Evolutionary conservation across 1,140 invertebrate genomes (phyloP).

Genomic region (Nephila pilipes): DNA sequence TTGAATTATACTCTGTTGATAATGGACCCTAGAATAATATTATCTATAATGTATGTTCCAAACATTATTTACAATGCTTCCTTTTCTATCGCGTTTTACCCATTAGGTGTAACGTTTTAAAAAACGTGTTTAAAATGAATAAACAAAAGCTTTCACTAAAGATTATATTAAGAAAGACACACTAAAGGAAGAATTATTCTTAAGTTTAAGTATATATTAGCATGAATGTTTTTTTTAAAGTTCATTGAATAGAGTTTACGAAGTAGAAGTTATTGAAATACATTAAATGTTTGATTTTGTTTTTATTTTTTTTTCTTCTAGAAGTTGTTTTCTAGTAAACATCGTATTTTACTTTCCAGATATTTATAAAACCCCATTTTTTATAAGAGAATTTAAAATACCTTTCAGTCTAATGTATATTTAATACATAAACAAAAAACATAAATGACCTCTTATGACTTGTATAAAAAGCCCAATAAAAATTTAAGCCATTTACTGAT

Average conservation of each 20-base stretch:
- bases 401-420: too few species aligned
- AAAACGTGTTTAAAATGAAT: background rate
- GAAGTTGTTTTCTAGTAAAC: too few species aligned
- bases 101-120: background rate
- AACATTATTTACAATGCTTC: background rate
- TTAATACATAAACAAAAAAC: too few species aligned
- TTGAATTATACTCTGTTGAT: background rate
- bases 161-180: slow-evolving; percentile 9
- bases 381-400: too few species aligned
- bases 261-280: background rate
- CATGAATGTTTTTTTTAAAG: background rate
- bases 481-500: too few species aligned
- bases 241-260: background rate
- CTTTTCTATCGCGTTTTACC: background rate
- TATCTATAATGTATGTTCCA: background rate
- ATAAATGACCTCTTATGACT: too few species aligned
- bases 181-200: background rate
- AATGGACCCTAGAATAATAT: slow-evolving; percentile 1
- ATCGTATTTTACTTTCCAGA: too few species aligned
- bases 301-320: background rate
- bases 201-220: background rate
- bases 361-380: too few species aligned
- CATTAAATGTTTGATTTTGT: background rate
- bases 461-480: too few species aligned
- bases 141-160: background rate